phyloP scores from a whole-genome alignment of 2,888 invertebrate genomes.

The Alloplasta piceator region DNA sequence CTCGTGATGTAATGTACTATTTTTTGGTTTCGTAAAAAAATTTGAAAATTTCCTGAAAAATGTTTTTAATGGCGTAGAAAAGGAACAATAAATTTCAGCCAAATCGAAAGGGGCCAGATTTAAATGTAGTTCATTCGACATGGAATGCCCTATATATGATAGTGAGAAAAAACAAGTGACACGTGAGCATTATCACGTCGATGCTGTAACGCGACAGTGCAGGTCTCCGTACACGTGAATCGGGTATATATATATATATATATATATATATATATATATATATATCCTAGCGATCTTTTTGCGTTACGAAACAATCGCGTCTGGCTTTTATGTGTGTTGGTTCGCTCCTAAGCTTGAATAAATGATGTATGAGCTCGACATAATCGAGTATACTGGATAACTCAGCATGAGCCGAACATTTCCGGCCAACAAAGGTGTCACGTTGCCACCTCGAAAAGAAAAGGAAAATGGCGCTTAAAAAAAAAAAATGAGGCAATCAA shows the following conservation, averaged over 20 bases:
- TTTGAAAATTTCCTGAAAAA: too few species aligned
- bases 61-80: too few species aligned
- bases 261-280: neutral
- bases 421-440: constrained; percentile 4
- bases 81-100: too few species aligned
- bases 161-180: neutral
- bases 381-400: neutral
- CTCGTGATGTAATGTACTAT: too few species aligned
- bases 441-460: constrained; percentile 17
- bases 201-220: constrained; percentile 48
- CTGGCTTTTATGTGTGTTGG: neutral
- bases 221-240: constrained; percentile 19
- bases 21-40: too few species aligned
- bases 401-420: constrained; percentile 10
- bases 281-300: constrained; percentile 10
- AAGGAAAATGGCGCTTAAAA: neutral
- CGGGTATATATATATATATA: neutral
- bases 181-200: constrained; percentile 47
- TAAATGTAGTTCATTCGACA: too few species aligned
- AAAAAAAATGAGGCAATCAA: neutral
- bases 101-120: too few species aligned
- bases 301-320: constrained; percentile 48
- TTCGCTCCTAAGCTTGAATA: neutral
- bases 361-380: neutral
- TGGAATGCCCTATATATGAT: too few species aligned